A percentile compares a stretch with the other conserved stretches of the same genome.
phyloP scores from a whole-genome alignment of 2,113 vertebrate species.

The Astur gentilis region DNA sequence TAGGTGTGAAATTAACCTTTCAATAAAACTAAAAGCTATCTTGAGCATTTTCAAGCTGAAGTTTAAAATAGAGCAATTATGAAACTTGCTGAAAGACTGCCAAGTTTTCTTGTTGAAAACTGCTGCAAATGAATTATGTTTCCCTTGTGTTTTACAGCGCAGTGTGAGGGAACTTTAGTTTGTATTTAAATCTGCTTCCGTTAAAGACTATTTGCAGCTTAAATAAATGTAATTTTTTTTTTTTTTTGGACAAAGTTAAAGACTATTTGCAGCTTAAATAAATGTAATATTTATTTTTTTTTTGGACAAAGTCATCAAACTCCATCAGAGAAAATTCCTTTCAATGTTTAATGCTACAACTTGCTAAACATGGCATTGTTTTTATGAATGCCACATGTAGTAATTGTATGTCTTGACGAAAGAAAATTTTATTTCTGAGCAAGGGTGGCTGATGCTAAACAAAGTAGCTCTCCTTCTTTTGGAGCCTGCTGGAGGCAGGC shows the following conservation, averaged over 20 bases:
- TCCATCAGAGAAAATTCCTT: conserved; percentile 25
- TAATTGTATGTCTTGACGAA: background rate
- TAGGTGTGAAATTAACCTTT: conserved; percentile 71
- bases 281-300: background rate
- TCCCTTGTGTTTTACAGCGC: conserved; percentile 49
- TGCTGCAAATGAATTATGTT: conserved; percentile 59
- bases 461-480: background rate
- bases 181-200: conserved; percentile 57
- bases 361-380: conserved; percentile 4
- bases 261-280: conserved; percentile 28
- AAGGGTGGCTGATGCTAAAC: background rate
- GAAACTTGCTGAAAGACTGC: conserved; percentile 59
- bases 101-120: conserved; percentile 63
- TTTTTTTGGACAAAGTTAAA: background rate
- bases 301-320: conserved; percentile 7
- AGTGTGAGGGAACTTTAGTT: conserved; percentile 38
- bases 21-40: conserved; percentile 66
- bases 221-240: background rate
- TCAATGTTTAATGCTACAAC: conserved; percentile 16
- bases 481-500: background rate
- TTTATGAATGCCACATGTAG: background rate
- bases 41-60: conserved; percentile 57
- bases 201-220: conserved; percentile 35
- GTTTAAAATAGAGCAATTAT: conserved; percentile 74
- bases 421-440: background rate